Percentiles rank a stretch among this genome's conserved stretches.
phyloP scores from a whole-genome alignment of 2,797 vertebrate genomes.

The Erpetoichthys calabaricus region DNA sequence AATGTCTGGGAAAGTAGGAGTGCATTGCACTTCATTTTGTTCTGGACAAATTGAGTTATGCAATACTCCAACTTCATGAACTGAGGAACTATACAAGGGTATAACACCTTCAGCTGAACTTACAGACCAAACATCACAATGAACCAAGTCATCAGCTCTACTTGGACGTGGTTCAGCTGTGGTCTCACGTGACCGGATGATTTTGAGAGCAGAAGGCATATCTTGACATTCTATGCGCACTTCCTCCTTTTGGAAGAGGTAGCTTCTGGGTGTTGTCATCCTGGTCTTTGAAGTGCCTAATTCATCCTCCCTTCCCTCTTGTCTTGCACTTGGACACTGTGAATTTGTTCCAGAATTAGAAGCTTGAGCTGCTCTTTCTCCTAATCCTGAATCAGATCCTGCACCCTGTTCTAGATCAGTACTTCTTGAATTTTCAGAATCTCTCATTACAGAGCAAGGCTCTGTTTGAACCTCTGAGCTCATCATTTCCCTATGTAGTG shows the following conservation, averaged over 20 bases:
- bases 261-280: slow-evolving; percentile 24
- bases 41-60: slow-evolving; percentile 7
- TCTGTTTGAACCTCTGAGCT: slow-evolving; percentile 58
- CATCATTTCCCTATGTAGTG: slow-evolving; percentile 31
- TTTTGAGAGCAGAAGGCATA: slow-evolving; percentile 32
- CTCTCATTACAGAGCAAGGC: slow-evolving; percentile 5
- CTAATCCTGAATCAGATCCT: slow-evolving; percentile 21
- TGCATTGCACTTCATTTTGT: slow-evolving; percentile 14
- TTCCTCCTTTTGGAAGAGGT: slow-evolving; percentile 47
- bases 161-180: slow-evolving; percentile 26
- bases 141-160: slow-evolving; percentile 30
- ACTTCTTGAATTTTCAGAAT: slow-evolving; percentile 3
- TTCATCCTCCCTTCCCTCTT: background rate
- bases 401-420: background rate
- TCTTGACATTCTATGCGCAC: slow-evolving; percentile 43
- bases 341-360: slow-evolving; percentile 11
- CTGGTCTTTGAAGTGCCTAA: background rate
- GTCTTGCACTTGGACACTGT: background rate
- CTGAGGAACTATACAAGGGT: slow-evolving; percentile 16
- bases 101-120: slow-evolving; percentile 9
- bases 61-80: slow-evolving; percentile 15
- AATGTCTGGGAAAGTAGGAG: slow-evolving; percentile 36
- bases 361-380: slow-evolving; percentile 7
- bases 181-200: slow-evolving; percentile 31
- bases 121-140: slow-evolving; percentile 20